Base-by-base conservation (phyloP, 1,140 invertebrate species). In the Heliconius eleuchia region DNA sequence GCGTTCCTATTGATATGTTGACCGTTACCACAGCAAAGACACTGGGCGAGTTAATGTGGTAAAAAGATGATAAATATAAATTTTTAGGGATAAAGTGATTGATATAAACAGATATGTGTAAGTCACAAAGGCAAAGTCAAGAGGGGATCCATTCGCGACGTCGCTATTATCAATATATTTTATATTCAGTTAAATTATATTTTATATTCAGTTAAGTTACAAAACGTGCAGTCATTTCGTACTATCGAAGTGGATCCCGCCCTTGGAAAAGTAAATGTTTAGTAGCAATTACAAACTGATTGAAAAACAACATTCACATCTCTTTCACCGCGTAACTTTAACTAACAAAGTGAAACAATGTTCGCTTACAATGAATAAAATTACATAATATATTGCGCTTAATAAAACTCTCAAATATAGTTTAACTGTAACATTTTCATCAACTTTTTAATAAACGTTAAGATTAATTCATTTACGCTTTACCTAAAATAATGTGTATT, bases 371-470 rank as follows among this genome's bases (percentile, higher is more conserved):
- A 93, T 93, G 87, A 93, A 93, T 93, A 91, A 93, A 93, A 93
- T 91, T 92, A 91, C 91, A 90, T 91, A 66, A 66, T 66, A 91
- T 88, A 90, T 88, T 92, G 91, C 92, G 90, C 89, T 92, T 87
- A 94, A 94, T 93, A 94, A 94, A 94, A 94, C 92, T 94, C 92
- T 94, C 91, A 91, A 94, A 94, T 94, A 94, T 94, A 94, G 91
- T 94, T 93, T 88, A 94, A 94, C 92, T 93, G 92, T 94, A 94
- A 94, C 93, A 94, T 93, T 92, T 92, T 93, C 87, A 93, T 92
- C 87, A 93, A 93, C 91, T 93, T 92, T 92, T 94, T 85, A 93
- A 93, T 93, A 93, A 92, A 93, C 87, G 91, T 93, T 93, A 94
- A 91, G 91, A 92, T 93, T 94, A 93, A 89, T 88, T 92, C 90